A percentile compares a stretch with the other conserved stretches of the same genome.
These are phyloP conservation scores for Calyptommatus sinebrachiatus DNA, from an alignment of 2,113 vertebrate species.

Conservation along the genomic window DNA sequence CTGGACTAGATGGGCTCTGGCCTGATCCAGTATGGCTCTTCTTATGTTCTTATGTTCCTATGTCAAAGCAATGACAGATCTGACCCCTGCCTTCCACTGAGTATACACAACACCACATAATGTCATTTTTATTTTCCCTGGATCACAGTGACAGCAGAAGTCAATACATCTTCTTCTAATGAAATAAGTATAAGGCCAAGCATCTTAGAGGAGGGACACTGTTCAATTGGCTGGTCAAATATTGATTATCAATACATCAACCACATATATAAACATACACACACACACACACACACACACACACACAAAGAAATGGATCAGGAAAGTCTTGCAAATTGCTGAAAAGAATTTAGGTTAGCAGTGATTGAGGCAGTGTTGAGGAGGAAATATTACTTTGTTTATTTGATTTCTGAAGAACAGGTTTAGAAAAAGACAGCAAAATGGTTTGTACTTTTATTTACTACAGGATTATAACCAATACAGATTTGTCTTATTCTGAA, in stretches of 20 bases:
- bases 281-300: too few relatives aligned
- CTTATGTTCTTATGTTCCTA: too few relatives aligned
- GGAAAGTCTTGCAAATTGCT: not conserved
- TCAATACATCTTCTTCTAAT: not conserved
- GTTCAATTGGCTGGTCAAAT: not conserved
- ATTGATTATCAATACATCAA: not conserved
- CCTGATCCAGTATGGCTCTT: too few relatives aligned
- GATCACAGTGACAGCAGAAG: not conserved
- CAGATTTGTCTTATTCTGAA: not conserved
- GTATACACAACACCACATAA: not conserved
- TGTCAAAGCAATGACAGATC: not conserved
- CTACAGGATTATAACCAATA: too few relatives aligned
- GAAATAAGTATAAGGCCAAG: not conserved
- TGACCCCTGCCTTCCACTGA: not conserved
- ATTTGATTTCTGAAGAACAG: not conserved
- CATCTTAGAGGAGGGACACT: not conserved
- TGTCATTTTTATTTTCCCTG: not conserved
- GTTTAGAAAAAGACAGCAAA: too few relatives aligned
- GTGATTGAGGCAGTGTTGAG: not conserved
- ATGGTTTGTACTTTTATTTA: not conserved
- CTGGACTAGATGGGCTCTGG: too few relatives aligned
- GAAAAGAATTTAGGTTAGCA: not conserved
- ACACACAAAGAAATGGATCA: not conserved
- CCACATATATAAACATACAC: too few relatives aligned
- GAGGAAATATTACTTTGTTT: not conserved